phyloP scores from a whole-genome alignment of 1,140 invertebrate species.

The Agraylea sexmaculata region DNA sequence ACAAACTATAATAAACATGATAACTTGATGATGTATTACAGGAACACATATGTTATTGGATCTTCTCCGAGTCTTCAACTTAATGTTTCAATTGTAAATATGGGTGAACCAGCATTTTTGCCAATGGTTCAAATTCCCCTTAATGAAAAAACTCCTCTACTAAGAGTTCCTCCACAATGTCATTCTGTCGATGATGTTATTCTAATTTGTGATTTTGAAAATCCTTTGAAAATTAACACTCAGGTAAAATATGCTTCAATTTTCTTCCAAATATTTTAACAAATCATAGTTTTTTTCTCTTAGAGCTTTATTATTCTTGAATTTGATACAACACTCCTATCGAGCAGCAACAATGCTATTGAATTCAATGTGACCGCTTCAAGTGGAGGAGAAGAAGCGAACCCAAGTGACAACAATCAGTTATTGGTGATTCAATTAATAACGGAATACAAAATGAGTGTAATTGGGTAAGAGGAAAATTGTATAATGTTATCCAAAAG shows the following conservation, averaged over 20 bases:
- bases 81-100: slow-evolving; percentile 15
- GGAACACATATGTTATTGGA: slow-evolving; percentile 15
- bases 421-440: slow-evolving; percentile 4
- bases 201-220: slow-evolving; percentile 16
- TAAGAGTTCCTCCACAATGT: slow-evolving; percentile 14
- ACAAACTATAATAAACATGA: slow-evolving; percentile 3
- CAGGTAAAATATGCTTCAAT: slow-evolving; percentile 9
- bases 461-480: slow-evolving; percentile 10
- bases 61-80: slow-evolving; percentile 7
- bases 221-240: slow-evolving; percentile 9
- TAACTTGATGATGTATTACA: slow-evolving; percentile 10
- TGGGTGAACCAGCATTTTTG: slow-evolving; percentile 18
- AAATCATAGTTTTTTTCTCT: slow-evolving; percentile 9
- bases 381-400: slow-evolving; percentile 15
- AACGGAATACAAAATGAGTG: slow-evolving; percentile 6
- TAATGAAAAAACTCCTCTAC: slow-evolving; percentile 5
- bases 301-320: slow-evolving; percentile 16
- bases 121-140: slow-evolving; percentile 8
- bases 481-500: neutral
- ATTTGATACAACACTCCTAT: slow-evolving; percentile 12
- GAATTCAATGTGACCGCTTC: slow-evolving; percentile 7
- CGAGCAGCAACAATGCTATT: slow-evolving; percentile 3
- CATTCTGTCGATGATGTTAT: slow-evolving; percentile 1
- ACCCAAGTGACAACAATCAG: slow-evolving; percentile 7
- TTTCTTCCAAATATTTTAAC: too few relatives aligned